Percentiles rank a stretch among this genome's conserved stretches.
Conservation (phyloP, 2,888 invertebrate genomes). For the Chalcosyrphus nemorum region DNA sequence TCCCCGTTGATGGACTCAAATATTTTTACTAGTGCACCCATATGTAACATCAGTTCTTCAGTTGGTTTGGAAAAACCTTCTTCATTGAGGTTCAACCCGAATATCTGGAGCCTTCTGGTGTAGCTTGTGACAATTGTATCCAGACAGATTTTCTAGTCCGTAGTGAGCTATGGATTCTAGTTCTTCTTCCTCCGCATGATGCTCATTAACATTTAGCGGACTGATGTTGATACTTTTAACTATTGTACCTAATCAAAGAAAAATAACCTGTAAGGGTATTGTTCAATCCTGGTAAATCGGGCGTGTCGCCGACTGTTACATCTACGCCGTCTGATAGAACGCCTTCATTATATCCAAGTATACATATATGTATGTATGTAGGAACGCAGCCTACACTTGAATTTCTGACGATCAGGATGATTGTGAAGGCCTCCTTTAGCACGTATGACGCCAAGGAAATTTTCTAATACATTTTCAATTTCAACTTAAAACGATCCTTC, state of each 20-base stretch:
- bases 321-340: slow-evolving; percentile 24
- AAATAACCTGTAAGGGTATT: slow-evolving; percentile 24
- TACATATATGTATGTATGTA: too few relatives aligned
- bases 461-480: too few relatives aligned
- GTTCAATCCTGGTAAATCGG: slow-evolving; percentile 1
- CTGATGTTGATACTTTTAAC: background rate
- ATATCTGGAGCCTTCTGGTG: slow-evolving; percentile 2
- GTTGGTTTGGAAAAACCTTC: slow-evolving; percentile 52
- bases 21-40: slow-evolving; percentile 9
- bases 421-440: too few relatives aligned
- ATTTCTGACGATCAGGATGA: too few relatives aligned
- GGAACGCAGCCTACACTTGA: too few relatives aligned
- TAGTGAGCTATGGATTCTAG: slow-evolving; percentile 26
- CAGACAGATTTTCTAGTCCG: slow-evolving; percentile 52
- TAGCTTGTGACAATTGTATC: slow-evolving; percentile 48
- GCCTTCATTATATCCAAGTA: too few relatives aligned
- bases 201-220: background rate
- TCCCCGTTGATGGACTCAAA: slow-evolving; percentile 27
- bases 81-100: slow-evolving; percentile 31
- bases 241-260: background rate
- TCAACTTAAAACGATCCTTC: too few relatives aligned
- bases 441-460: too few relatives aligned
- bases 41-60: slow-evolving; percentile 6
- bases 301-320: slow-evolving; percentile 25
- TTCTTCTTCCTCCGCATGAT: slow-evolving; percentile 21